Percentiles rank a stretch among this genome's conserved stretches.
phyloP scores from a whole-genome alignment of 2,113 vertebrate species.

The Cyanoderma ruficeps region DNA sequence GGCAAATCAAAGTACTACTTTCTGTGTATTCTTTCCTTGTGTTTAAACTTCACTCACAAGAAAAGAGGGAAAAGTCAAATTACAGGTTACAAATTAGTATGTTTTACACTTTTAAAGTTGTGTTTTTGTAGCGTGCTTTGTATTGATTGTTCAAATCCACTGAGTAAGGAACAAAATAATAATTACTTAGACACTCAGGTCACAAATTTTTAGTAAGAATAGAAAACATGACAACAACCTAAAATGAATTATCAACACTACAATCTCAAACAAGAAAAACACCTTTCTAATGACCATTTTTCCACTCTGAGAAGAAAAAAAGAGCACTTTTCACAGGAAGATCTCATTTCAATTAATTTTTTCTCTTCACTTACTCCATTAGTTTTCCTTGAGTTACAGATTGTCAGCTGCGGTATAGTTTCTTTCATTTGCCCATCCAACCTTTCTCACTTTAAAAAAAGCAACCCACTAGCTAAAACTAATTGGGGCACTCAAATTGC shows the following conservation, averaged over 20 bases:
- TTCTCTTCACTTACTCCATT: constrained; percentile 52
- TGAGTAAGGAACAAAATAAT: not conserved
- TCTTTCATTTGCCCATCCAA: constrained; percentile 2
- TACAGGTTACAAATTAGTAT: not conserved
- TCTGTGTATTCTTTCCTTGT: not conserved
- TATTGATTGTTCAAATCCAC: not conserved
- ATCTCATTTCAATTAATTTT: constrained; percentile 76
- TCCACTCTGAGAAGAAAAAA: constrained; percentile 47
- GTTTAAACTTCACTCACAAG: not conserved
- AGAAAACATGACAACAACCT: not conserved
- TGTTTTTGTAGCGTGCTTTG: not conserved
- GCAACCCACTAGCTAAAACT: not conserved
- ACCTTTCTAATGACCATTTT: constrained; percentile 40
- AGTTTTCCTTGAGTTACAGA: constrained; percentile 64
- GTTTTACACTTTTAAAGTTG: not conserved
- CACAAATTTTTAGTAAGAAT: not conserved
- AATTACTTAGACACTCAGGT: not conserved
- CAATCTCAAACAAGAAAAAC: constrained; percentile 22
- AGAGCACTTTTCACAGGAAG: constrained; percentile 71
- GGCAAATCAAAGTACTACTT: not conserved
- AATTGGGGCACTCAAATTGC: not conserved
- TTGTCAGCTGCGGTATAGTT: constrained; percentile 47
- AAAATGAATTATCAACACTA: not conserved
- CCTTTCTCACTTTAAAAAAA: not conserved
- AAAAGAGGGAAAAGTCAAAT: not conserved